These are phyloP conservation scores for Magallana nippona DNA, from an alignment of 2,888 invertebrate genomes.

Conservation along the genomic window DNA sequence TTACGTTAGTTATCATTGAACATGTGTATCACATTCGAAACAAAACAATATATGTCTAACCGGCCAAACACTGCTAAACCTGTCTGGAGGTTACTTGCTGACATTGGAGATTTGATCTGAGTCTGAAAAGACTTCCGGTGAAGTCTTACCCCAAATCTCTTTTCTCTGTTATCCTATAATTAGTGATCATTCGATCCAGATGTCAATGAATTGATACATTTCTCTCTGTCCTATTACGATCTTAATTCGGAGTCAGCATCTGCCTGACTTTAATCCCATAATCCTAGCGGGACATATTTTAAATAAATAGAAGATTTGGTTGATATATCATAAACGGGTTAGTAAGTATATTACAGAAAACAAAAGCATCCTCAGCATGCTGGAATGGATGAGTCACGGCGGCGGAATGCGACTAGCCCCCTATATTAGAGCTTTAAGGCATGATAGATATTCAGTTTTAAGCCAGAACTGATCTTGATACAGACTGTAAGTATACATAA, in stretches of 20 bases:
- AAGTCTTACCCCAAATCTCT: neutral
- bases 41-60: too few species aligned
- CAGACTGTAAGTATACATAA: neutral
- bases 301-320: neutral
- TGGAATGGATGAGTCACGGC: neutral
- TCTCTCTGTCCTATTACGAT: neutral
- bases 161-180: neutral
- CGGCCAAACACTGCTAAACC: too few species aligned
- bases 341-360: neutral
- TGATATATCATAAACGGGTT: neutral
- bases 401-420: neutral
- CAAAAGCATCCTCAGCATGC: conserved; percentile 21
- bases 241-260: neutral
- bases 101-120: neutral
- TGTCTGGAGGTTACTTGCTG: neutral
- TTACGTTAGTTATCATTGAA: too few species aligned
- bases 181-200: neutral
- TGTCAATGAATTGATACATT: neutral
- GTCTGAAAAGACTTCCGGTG: neutral
- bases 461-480: neutral
- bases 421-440: neutral
- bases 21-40: too few species aligned
- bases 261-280: neutral
- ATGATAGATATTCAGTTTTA: conserved; percentile 1
- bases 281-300: neutral